Evolutionary conservation across 2,113 vertebrate genomes (phyloP), one percentile per base, ranked within the genome.

Genomic region (Piaya cayana): DNA sequence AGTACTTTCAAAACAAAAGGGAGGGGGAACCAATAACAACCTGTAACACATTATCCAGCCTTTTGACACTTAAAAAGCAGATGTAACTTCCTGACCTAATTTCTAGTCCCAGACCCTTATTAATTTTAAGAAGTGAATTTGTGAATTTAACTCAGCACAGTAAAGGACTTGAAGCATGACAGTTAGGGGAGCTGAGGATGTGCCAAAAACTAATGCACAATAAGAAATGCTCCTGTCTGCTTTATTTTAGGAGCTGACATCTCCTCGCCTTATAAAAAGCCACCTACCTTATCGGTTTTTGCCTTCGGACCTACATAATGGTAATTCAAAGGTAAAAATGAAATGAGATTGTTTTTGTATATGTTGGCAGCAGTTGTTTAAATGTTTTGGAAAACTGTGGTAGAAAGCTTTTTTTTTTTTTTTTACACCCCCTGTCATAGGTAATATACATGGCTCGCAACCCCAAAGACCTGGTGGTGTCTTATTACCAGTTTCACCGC

Each of bases 401-500:
- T 29, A n/a, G 39, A 20, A 72, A 47, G 34, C 36, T 39, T 39
- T 39, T 39, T 12, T 39, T 39, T 39, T 39, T 39, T n/a, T n/a
- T n/a, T n/a, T n/a, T n/a, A n/a, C n/a, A n/a, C 47, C 11, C 32
- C 14, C 12, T 4, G 6, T 85, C 56, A 1, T 58, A 99, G 99
- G 99, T 99, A 94, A 99, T 99, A 96, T 99, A 99, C 96, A 99
- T 99, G 99, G 99, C 99, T 55, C 98, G 99, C 10, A 99, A 99
- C 96, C 99, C 99, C 62, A 99, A 99, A 98, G 99, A 99, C 96
- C 97, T 99, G 97, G 99, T 99, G 62, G 99, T 99, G 76, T 99
- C 99, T 56, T 99, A 99, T 88, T 99, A 99, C 82, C 99, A 99
- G 98, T 99, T 99, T 96, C 99, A 99, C 92, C 99, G 99, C 93